phyloP scores from a whole-genome alignment of 2,888 invertebrate genomes.

The Abscondita cerata region DNA sequence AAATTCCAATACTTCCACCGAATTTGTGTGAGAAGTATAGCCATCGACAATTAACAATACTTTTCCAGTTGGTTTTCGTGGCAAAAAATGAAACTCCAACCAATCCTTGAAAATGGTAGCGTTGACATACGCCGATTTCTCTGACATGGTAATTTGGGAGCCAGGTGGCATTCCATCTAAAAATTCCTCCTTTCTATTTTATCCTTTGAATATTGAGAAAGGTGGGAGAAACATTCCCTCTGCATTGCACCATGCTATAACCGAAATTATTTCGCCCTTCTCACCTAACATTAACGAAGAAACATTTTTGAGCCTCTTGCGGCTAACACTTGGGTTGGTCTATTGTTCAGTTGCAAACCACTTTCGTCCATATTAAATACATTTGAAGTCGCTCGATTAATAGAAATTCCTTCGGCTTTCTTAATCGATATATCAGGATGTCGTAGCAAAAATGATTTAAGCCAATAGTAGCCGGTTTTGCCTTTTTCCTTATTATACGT shows the following conservation, averaged over 20 bases:
- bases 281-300: not conserved
- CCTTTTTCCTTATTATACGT: slow-evolving; percentile 33
- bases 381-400: slow-evolving; percentile 39
- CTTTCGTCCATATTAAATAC: slow-evolving; percentile 46
- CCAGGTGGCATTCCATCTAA: slow-evolving; percentile 1
- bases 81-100: slow-evolving; percentile 40
- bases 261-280: slow-evolving; percentile 10
- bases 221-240: not conserved
- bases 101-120: slow-evolving; percentile 1
- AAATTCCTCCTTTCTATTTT: slow-evolving; percentile 4
- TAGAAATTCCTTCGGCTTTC: slow-evolving; percentile 47
- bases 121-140: slow-evolving; percentile 13
- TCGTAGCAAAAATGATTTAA: slow-evolving; percentile 40
- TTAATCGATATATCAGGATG: slow-evolving; percentile 39
- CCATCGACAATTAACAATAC: slow-evolving; percentile 47
- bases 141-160: slow-evolving; percentile 2
- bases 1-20: slow-evolving; percentile 37
- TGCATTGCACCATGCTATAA: slow-evolving; percentile 7
- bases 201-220: slow-evolving; percentile 1
- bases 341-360: slow-evolving; percentile 51
- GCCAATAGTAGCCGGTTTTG: slow-evolving; percentile 44
- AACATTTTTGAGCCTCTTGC: slow-evolving; percentile 37
- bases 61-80: slow-evolving; percentile 44
- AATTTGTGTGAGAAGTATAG: slow-evolving; percentile 42
- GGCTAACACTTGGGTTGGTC: slow-evolving; percentile 47